These are phyloP conservation scores for Toxotes lorentzi DNA, from an alignment of 2,797 vertebrate species.

Conservation along the genomic window DNA sequence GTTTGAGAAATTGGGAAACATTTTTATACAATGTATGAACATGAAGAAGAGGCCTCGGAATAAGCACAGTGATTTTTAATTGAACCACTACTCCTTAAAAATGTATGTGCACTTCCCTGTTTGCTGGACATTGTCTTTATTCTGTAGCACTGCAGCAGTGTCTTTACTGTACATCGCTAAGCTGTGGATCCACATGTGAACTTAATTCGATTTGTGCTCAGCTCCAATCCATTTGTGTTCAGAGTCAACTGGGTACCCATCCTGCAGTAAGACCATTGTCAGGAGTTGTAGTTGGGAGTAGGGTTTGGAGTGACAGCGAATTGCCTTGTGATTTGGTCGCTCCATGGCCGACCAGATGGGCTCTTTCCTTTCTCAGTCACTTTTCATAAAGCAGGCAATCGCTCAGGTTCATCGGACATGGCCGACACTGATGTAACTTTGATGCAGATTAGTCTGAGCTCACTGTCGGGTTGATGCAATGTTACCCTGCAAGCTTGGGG, in stretches of 20 bases:
- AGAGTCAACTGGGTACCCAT: slow-evolving; percentile 30
- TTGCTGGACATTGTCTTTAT: not conserved
- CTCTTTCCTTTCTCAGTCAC: slow-evolving; percentile 70
- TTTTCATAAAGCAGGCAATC: slow-evolving; percentile 76
- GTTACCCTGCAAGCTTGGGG: slow-evolving; percentile 50
- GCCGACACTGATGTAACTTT: slow-evolving; percentile 34
- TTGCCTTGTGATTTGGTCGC: slow-evolving; percentile 42
- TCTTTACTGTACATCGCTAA: slow-evolving; percentile 8
- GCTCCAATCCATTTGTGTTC: slow-evolving; percentile 42
- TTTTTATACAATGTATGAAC: no score
- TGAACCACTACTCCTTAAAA: not conserved
- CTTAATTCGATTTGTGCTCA: slow-evolving; percentile 45
- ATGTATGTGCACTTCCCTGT: not conserved
- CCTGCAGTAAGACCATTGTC: slow-evolving; percentile 30
- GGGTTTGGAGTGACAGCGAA: slow-evolving; percentile 35
- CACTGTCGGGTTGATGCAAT: slow-evolving; percentile 21
- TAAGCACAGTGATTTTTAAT: not conserved
- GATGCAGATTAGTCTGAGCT: slow-evolving; percentile 42
- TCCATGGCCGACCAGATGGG: slow-evolving; percentile 59
- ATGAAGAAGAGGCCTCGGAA: no score
- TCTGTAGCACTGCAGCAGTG: not conserved
- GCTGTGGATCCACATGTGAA: slow-evolving; percentile 3
- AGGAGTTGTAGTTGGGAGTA: slow-evolving; percentile 31
- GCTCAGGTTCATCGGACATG: slow-evolving; percentile 54
- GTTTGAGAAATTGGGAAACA: not conserved